phyloP scores from a whole-genome alignment of 2,113 vertebrate species.

The Leuciscus idus region DNA sequence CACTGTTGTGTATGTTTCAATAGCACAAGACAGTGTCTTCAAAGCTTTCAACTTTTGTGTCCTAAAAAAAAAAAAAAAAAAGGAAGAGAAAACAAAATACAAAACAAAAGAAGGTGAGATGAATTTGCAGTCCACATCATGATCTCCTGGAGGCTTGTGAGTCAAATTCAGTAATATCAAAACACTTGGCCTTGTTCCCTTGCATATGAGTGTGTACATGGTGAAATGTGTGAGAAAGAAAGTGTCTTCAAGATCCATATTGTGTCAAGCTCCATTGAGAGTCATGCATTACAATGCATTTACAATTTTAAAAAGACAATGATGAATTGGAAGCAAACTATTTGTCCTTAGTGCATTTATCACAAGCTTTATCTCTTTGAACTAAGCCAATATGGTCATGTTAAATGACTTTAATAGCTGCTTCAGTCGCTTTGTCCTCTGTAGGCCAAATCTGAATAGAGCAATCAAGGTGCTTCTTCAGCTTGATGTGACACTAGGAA shows the following conservation, averaged over 20 bases:
- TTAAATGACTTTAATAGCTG: conserved; percentile 35
- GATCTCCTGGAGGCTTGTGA: background rate
- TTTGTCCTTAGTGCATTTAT: conserved; percentile 42
- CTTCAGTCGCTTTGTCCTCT: conserved; percentile 29
- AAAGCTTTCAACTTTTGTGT: background rate
- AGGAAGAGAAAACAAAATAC: background rate
- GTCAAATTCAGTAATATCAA: background rate
- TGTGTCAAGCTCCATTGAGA: conserved; percentile 9
- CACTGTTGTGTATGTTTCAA: background rate
- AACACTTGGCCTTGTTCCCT: background rate
- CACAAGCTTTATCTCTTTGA: conserved; percentile 40
- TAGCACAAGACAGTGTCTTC: background rate
- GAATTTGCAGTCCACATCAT: background rate
- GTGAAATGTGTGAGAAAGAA: background rate
- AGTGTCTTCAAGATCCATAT: conserved; percentile 22
- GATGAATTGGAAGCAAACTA: conserved; percentile 34
- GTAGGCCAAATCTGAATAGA: conserved; percentile 10
- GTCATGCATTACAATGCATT: conserved; percentile 40
- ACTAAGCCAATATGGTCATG: conserved; percentile 9
- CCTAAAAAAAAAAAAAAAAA: background rate
- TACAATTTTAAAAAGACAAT: conserved; percentile 38
- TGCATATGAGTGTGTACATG: background rate
- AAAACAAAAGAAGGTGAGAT: background rate
- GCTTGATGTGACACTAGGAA: conserved; percentile 17
- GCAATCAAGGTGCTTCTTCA: background rate